phyloP scores from a whole-genome alignment of 2,797 vertebrate species.

The Eutrigla gurnardus region DNA sequence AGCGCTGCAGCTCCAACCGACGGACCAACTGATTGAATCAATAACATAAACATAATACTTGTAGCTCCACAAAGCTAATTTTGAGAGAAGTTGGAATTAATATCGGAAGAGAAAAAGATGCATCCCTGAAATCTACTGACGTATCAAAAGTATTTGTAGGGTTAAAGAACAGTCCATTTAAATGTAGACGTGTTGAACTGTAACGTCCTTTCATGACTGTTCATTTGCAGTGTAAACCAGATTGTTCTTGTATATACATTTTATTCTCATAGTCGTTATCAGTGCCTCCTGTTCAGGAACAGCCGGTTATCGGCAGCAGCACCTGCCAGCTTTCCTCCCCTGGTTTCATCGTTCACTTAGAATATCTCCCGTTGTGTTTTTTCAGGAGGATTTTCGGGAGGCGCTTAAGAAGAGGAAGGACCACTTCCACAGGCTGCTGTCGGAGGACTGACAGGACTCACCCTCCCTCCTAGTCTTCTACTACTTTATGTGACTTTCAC shows the following conservation, averaged over 20 bases:
- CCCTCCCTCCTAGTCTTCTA: no score
- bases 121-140: not conserved
- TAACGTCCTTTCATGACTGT: not conserved
- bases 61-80: not conserved
- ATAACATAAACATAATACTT: not conserved
- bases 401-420: conserved; percentile 83
- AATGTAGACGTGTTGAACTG: not conserved
- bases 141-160: not conserved
- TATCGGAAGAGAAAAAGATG: not conserved
- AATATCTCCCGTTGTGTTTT: conserved; percentile 60
- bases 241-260: not conserved
- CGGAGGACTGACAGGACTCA: conserved; percentile 72
- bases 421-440: conserved; percentile 77
- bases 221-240: not conserved
- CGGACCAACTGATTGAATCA: not conserved
- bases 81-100: not conserved
- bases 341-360: conserved; percentile 10
- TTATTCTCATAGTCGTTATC: not conserved
- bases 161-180: not conserved
- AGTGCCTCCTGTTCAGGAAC: conserved; percentile 2
- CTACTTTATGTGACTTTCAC: conserved; percentile 38
- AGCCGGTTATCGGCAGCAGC: conserved; percentile 58
- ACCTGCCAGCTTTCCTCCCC: conserved; percentile 43
- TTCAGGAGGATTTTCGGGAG: conserved; percentile 85
- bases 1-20: not conserved